A percentile compares a stretch with the other conserved stretches of the same genome.
phyloP scores from a whole-genome alignment of 2,797 vertebrate genomes.

The Champsocephalus esox region DNA sequence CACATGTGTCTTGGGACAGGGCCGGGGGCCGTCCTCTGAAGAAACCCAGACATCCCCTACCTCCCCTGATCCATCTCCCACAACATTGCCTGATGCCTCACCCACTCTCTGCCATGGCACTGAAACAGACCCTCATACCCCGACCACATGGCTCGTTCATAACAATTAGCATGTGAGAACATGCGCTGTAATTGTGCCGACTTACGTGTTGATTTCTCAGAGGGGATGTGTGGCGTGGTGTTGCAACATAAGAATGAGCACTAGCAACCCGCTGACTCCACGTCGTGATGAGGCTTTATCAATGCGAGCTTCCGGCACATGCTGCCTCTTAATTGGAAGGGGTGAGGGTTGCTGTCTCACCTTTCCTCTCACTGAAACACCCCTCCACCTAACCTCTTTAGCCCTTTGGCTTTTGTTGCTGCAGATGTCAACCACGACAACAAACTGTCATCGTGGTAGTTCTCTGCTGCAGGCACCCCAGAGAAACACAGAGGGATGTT shows the following conservation, averaged over 20 bases:
- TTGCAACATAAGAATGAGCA: background rate
- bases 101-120: conserved; percentile 28
- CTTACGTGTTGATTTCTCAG: conserved; percentile 13
- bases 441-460: conserved; percentile 56
- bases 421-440: conserved; percentile 55
- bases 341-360: conserved; percentile 32
- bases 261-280: conserved; percentile 1
- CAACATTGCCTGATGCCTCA: conserved; percentile 35
- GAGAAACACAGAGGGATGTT: conserved; percentile 14
- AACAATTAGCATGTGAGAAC: conserved; percentile 43
- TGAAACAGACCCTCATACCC: conserved; percentile 19
- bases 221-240: conserved; percentile 1
- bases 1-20: conserved; percentile 75
- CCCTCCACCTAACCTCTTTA: conserved; percentile 37
- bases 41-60: conserved; percentile 61
- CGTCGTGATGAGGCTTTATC: conserved; percentile 12
- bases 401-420: conserved; percentile 37
- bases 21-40: conserved; percentile 53
- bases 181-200: background rate
- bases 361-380: conserved; percentile 29
- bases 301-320: conserved; percentile 23
- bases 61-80: conserved; percentile 58
- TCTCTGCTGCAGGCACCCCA: conserved; percentile 24
- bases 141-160: conserved; percentile 56
- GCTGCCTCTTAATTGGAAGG: conserved; percentile 40